Base-by-base conservation (phyloP, 2,888 invertebrate species). In the Malachius bipustulatus region DNA sequence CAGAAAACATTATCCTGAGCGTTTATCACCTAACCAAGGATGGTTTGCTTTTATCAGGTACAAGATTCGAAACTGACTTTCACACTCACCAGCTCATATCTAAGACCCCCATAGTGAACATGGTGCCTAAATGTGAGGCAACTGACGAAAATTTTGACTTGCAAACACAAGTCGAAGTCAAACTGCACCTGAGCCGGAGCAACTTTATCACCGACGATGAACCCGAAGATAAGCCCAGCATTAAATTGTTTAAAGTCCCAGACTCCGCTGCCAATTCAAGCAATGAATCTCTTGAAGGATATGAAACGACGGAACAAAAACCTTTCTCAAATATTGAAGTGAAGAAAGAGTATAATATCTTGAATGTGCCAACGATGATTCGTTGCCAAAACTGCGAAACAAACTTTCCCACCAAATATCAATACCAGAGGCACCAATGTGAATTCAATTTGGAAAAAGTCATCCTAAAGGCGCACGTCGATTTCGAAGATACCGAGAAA, bases 301-400 rank as follows among this genome's bases (percentile, higher is more conserved):
- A 19, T 19, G n/a, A n/a, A 6, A 6, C 38, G 4, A 12, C 15
- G 14, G 10, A 10, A 10, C 32, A 39, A 14, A 2, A 30, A 26
- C 16, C 35, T 15, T 31, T 34, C 29, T 11, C 32, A 2, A 26
- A 15, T 4, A 34, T 32, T n/a, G 11, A 10, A 26, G 29, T 16
- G 16, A 6, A 11, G 3, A 34, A 35, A 14, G 32, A 26, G 16
- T 16, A 35, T 10, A 32, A 26, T 24, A 38, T 42, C 16, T 30
- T 51, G 11, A 54, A 52, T 37, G 46, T 55, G 27, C 53, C 55
- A 4, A 48, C 47, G 16, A 58, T 62, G 55, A 60, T 60, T 28
- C 48, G 56, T 28, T 64, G 63, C 43, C 62, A 64, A 44, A 64
- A 64, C 45, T 64, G 63, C 43, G 62, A 64, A 42, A 61, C 59